Evolutionary conservation across 2,888 invertebrate genomes (phyloP), one percentile per base, ranked within the genome.

Genomic region (Drosophila maculinotata): DNA sequence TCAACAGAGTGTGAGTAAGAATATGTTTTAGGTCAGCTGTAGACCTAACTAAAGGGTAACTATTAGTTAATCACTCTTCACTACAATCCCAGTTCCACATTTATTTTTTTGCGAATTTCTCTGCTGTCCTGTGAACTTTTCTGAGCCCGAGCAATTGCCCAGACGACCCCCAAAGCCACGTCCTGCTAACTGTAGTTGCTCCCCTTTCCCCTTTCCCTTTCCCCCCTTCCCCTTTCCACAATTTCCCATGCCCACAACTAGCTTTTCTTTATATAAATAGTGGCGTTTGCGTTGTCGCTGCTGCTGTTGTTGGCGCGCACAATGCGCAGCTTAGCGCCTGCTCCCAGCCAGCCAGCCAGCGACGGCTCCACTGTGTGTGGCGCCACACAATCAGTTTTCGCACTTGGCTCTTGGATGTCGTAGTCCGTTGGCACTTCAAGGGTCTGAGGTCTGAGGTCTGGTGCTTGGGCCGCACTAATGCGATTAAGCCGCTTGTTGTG

Each of bases 401-500:
- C 79, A 79, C 79, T 86, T 81, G 83, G 60, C 68, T 44, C 69
- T 58, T 51, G 66, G 47, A 76, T n/a, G 48, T 48, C 44, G 59
- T 26, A 45, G 15, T 31, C 48, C 26, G 53, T 33, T 31, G 56
- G 33, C 41, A 53, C 56, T 47, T 41, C 49, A 53, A 48, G 59
- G 48, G 42, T 6, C 23, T n/a, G 56, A 25, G 17, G 56, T 47
- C 52, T 42, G 35, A 4, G 36, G 12, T 49, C 20, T 20, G 20
- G 48, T 53, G 59, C 69, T 53, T 67, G 53, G 68, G 20, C 14
- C 54, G 38, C 77, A 83, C 87, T 86, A 89, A 86, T 89, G 87
- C 88, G 89, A 88, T 86, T 86, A 86, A 86, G 88, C 87, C 89
- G 85, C 89, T 86, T 89, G 86, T 86, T 86, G 89, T 86, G 88